A percentile compares a stretch with the other conserved stretches of the same genome.
Evolutionary conservation across 2,888 invertebrate species (phyloP).

Genomic region (Lottia scabra): DNA sequence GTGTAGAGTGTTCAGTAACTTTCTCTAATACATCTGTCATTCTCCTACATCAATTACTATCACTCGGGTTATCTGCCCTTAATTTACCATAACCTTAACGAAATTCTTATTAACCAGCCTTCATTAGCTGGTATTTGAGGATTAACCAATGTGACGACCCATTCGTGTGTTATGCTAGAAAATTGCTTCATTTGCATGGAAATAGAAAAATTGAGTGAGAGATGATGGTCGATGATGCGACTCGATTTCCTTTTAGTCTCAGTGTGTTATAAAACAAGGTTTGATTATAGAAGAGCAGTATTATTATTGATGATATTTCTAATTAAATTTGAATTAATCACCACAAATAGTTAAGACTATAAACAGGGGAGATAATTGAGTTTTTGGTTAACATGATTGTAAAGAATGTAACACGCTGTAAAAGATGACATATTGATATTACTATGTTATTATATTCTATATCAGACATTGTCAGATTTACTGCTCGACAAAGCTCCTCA

Average conservation of each 20-base stretch:
- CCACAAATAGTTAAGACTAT: slow-evolving; percentile 41
- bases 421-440: slow-evolving; percentile 35
- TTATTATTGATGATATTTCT: slow-evolving; percentile 36
- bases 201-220: slow-evolving; percentile 20
- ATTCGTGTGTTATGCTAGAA: slow-evolving; percentile 9
- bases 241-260: slow-evolving; percentile 11
- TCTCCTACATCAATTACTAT: too few relatives aligned
- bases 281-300: slow-evolving; percentile 3
- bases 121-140: slow-evolving; percentile 1
- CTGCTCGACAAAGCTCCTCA: slow-evolving; percentile 31
- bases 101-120: neutral
- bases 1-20: too few relatives aligned
- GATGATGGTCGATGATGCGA: slow-evolving; percentile 10
- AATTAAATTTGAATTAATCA: slow-evolving; percentile 63
- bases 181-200: slow-evolving; percentile 21
- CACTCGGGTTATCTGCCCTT: neutral
- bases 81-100: neutral
- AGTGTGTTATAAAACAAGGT: slow-evolving; percentile 1
- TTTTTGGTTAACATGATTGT: slow-evolving; percentile 37
- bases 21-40: too few relatives aligned
- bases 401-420: slow-evolving; percentile 15
- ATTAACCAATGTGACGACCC: slow-evolving; percentile 4
- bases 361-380: slow-evolving; percentile 41
- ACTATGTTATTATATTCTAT: too few relatives aligned
- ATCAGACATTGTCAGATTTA: slow-evolving; percentile 21